Evolutionary conservation across 2,888 invertebrate species (phyloP), one percentile per base, ranked within the genome.

Genomic region (Eupithecia pulchellata): DNA sequence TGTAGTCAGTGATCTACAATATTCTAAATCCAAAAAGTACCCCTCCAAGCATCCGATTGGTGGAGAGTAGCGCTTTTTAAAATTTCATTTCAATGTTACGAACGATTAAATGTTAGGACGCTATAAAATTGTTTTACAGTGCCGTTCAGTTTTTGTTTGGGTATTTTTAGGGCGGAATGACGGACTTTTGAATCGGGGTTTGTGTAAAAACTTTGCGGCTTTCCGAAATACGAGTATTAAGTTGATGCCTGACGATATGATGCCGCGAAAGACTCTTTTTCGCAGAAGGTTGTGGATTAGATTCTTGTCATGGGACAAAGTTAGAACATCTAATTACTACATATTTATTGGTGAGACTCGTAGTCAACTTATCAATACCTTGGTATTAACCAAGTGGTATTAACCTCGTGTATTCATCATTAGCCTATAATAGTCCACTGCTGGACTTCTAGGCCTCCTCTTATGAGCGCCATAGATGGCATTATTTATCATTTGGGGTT

Each of bases 41-140:
- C 9, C 34, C 52, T 42, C 60, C 39, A 25, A 75, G 80, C 78
- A 79, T 83, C 81, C 83, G 81, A 84, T 82, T 82, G 80, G 64
- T 69, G 73, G 77, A 77, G 82, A 79, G 81, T 77, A 80, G 80
- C 77, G 80, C 78, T 79, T 82, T 84, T 84, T 79, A 85, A 86
- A 84, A 83, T 83, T 81, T 82, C 82, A 83, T 85, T 84, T 78
- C 72, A 74, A 74, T 78, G 74, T 76, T 75, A 75, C 75, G 72
- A 75, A 72, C 75, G 75, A 78, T 80, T 79, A 78, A 80, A 79
- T 80, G 76, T 79, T 69, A 78, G 74, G 63, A 57, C 70, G 73
- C 61, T 75, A 75, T 78, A 77, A 78, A 78, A 75, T 68, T 75
- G 71, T 77, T 77, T 77, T 78, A 77, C 71, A 72, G 68, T 69